Base-by-base conservation (phyloP, 2,888 invertebrate genomes). In the Electrophaes corylata region DNA sequence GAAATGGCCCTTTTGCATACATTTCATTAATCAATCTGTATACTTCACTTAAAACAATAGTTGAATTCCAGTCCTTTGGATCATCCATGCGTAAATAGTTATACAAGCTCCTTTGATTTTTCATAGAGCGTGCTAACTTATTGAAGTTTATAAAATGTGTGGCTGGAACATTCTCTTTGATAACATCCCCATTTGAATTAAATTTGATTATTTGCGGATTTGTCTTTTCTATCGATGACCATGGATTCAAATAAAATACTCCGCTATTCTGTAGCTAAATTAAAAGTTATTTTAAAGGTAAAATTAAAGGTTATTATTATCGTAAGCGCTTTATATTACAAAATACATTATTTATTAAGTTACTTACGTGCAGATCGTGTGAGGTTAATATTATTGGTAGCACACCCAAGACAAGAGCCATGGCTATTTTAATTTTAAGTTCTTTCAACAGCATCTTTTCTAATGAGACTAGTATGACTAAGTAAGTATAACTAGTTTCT, bases 201-300 rank as follows among this genome's bases (percentile, higher is more conserved):
- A 88, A 84, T 1, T 73, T 59, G 35, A 90, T 67, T 46, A 88
- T 67, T 72, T 78, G 79, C 26, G 75, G 68, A 29, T 45, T 11
- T 1, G 37, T 6, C 51, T 59, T 69, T 16, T 68, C 66, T 29
- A 78, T 71, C 11, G 45, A 62, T 18, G 47, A 69, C 88, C 89
- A 89, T 33, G 88, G 87, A 66, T 65, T 83, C 1, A 82, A 47
- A 71, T 75, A 84, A 20, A 70, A 54, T 47, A 72, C 64, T 33
- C 69, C 57, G 14, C 31, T 65, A 12, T 67, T 66, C 79, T 83
- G 70, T 56, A 72, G 66, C 37, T n/a, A n/a, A n/a, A n/a, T n/a
- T n/a, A n/a, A n/a, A n/a, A 20, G 12, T n/a, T 19, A 10, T 3
- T 12, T 4, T 41, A 29, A n/a, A 16, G 35, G 53, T 31, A 51